Evolutionary conservation across 2,888 invertebrate genomes (phyloP), one percentile per base, ranked within the genome.

Genomic region (Oxyteleia sp.): DNA sequence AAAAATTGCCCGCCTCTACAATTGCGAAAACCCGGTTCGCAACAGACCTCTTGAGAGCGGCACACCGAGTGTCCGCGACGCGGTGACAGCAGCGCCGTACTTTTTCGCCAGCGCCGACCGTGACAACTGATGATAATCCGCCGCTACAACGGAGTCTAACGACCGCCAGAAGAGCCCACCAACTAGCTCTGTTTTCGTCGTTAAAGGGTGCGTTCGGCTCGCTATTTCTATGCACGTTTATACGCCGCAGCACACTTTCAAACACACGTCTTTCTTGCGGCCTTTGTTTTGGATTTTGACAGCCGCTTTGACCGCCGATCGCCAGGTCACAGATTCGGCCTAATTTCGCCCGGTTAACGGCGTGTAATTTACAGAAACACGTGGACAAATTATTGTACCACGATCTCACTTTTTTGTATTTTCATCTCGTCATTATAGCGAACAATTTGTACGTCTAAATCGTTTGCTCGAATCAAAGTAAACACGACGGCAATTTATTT

Each of bases 141-240:
- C 18, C 43, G 55, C 81, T n/a, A 59, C 45, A 32, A 45, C 74
- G 49, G 68, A 72, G 63, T 75, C 64, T 81, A 64, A 75, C 81
- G 68, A 53, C 35, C 69, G 63, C 38, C 47, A 38, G 26, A 16
- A 47, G 15, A 64, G 72, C 66, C 57, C 11, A 29, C 45, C 55
- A 55, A 76, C 76, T 55, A 32, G 47, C 59, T 59, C 61, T n/a
- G 51, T 76, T 79, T 79, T 78, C 78, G 53, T 69, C 66, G 26
- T 32, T 4, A 78, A 78, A 78, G 78, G 78, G 78, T 78, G 78
- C 78, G 78, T 69, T 69, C 66, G 32, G 78, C 53, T 68, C 51
- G 41, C 41, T 43, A 43, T 59, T 51, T n/a, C 15, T 55, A 20
- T 57, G 11, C 57, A 55, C 29, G 4, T 29, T 63, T 26, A n/a